Percentiles rank a stretch among this genome's conserved stretches.
These are phyloP conservation scores for Eupeodes luniger DNA, from an alignment of 2,888 invertebrate genomes.

Conservation along the genomic window DNA sequence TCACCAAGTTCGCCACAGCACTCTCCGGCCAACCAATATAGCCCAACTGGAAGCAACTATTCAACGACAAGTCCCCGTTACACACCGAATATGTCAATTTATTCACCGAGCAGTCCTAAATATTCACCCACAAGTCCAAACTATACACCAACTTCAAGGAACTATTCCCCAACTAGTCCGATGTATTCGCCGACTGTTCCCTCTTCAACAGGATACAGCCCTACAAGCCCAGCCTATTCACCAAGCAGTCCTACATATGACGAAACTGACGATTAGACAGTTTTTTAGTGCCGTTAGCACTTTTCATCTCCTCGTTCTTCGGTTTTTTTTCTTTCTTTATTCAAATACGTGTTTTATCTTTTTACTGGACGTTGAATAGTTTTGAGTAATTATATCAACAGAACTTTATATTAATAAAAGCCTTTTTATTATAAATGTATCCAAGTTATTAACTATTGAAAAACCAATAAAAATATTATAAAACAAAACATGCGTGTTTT, in stretches of 20 bases:
- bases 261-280: slow-evolving; percentile 77
- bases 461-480: slow-evolving; percentile 26
- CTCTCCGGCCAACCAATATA: slow-evolving; percentile 88
- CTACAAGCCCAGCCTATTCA: slow-evolving; percentile 90
- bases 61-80: slow-evolving; percentile 88
- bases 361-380: slow-evolving; percentile 3
- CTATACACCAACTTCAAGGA: slow-evolving; percentile 88
- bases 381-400: slow-evolving; percentile 2
- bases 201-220: slow-evolving; percentile 88
- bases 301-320: slow-evolving; percentile 5
- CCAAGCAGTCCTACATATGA: slow-evolving; percentile 86
- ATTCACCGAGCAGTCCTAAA: slow-evolving; percentile 91
- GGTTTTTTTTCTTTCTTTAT: not conserved
- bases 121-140: slow-evolving; percentile 92
- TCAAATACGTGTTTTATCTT: not conserved
- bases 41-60: slow-evolving; percentile 91
- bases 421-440: slow-evolving; percentile 35
- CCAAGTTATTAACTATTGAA: slow-evolving; percentile 26
- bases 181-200: slow-evolving; percentile 92
- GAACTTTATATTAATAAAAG: slow-evolving; percentile 16
- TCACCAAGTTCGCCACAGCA: slow-evolving; percentile 92
- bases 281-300: not conserved
- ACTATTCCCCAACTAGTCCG: slow-evolving; percentile 88
- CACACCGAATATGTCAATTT: slow-evolving; percentile 83
- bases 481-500: not conserved